A percentile compares a stretch with the other conserved stretches of the same genome.
phyloP scores from a whole-genome alignment of 2,888 invertebrate species.

The Drosophila atripex region DNA sequence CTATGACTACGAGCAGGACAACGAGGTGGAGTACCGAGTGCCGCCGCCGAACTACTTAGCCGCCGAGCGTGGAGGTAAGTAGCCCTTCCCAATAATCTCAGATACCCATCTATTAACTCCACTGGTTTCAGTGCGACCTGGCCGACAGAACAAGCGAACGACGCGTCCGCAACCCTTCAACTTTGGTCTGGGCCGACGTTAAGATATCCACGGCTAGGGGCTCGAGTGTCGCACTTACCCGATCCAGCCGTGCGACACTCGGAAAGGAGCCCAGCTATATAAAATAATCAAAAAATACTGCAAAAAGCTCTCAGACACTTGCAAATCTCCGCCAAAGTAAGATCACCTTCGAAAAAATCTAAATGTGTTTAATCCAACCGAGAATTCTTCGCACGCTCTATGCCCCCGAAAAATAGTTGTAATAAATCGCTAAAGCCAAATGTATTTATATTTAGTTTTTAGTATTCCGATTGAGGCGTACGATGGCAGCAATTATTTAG shows the following conservation, averaged over 20 bases:
- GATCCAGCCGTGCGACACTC: conserved; percentile 52
- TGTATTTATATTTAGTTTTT: conserved; percentile 39
- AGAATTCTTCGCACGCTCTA: conserved; percentile 31
- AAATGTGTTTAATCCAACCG: conserved; percentile 33
- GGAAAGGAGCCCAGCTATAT: conserved; percentile 17
- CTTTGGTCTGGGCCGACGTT: conserved; percentile 86
- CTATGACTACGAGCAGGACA: conserved; percentile 77
- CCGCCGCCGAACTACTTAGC: conserved; percentile 48
- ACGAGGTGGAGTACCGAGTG: conserved; percentile 60
- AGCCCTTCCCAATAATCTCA: neutral
- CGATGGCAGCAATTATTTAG: conserved; percentile 45
- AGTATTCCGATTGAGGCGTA: conserved; percentile 40
- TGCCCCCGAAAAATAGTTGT: conserved; percentile 10
- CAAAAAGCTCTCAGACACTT: conserved; percentile 41
- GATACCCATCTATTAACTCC: neutral
- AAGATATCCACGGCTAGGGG: conserved; percentile 57
- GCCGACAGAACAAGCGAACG: conserved; percentile 65
- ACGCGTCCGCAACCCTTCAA: conserved; percentile 84
- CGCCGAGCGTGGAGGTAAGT: conserved; percentile 52
- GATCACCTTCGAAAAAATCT: conserved; percentile 43
- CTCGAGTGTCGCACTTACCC: conserved; percentile 23
- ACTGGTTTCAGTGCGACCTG: conserved; percentile 41
- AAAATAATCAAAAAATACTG: conserved; percentile 41
- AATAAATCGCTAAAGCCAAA: conserved; percentile 24
- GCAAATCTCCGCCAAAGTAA: conserved; percentile 34